A percentile compares a stretch with the other conserved stretches of the same genome.
phyloP scores from a whole-genome alignment of 1,140 invertebrate species.

The Solenopsis invicta region DNA sequence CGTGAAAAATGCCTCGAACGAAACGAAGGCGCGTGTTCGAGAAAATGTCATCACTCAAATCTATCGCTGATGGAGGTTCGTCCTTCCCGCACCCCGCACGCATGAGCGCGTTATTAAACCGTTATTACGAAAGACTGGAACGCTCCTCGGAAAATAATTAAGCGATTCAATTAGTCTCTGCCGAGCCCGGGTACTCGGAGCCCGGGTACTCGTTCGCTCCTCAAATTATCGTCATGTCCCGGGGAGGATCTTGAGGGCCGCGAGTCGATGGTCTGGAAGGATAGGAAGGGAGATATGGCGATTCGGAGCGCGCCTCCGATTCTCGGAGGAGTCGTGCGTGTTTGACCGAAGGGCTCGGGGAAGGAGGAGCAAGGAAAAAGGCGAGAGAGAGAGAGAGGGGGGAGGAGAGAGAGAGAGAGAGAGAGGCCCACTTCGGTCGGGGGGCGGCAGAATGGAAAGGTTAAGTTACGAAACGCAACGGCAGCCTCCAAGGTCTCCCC shows the following conservation, averaged over 20 bases:
- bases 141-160: slow-evolving; percentile 51
- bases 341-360: slow-evolving; percentile 58
- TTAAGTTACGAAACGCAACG: slow-evolving; percentile 75
- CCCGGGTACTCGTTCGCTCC: slow-evolving; percentile 3
- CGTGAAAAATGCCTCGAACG: neutral
- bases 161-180: slow-evolving; percentile 45
- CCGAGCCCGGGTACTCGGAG: neutral
- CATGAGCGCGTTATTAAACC: slow-evolving; percentile 18
- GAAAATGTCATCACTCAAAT: slow-evolving; percentile 4
- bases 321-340: slow-evolving; percentile 65
- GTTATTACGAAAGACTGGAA: neutral
- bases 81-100: neutral
- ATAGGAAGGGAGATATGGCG: slow-evolving; percentile 27
- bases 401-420: neutral
- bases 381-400: neutral
- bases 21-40: neutral
- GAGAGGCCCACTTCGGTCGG: neutral
- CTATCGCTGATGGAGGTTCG: neutral
- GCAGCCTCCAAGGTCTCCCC: slow-evolving; percentile 69
- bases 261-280: slow-evolving; percentile 39
- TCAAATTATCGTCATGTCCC: slow-evolving; percentile 21
- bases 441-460: slow-evolving; percentile 76
- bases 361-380: slow-evolving; percentile 48
- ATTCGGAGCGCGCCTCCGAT: slow-evolving; percentile 54
- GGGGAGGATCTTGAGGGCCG: neutral